phyloP scores from a whole-genome alignment of 2,113 vertebrate genomes.

The Notothenia coriiceps region DNA sequence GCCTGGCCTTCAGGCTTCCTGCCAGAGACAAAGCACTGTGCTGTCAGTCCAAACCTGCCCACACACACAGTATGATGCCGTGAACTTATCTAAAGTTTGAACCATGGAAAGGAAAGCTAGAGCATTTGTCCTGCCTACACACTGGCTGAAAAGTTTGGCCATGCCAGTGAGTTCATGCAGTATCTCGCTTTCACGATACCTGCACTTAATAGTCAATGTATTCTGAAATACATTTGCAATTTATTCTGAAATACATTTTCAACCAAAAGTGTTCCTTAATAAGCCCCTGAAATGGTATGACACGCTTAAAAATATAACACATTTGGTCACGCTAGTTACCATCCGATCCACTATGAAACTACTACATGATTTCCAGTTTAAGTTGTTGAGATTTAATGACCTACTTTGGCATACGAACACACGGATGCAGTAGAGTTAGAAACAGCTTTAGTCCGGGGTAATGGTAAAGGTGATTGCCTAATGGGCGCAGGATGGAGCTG shows the following conservation, averaged over 20 bases:
- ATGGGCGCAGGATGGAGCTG: constrained; percentile 29
- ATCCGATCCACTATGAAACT: no score
- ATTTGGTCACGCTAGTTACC: neutral
- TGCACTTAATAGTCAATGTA: neutral
- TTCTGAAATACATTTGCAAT: neutral
- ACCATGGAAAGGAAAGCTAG: constrained; percentile 45
- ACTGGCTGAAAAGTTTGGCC: constrained; percentile 47
- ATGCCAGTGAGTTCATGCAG: constrained; percentile 26
- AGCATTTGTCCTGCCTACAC: constrained; percentile 56
- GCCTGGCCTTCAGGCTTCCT: constrained; percentile 56
- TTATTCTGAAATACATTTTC: constrained; percentile 17
- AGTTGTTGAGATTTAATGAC: neutral
- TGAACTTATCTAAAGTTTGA: constrained; percentile 57
- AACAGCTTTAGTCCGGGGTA: constrained; percentile 32
- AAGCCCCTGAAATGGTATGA: neutral
- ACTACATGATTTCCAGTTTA: neutral
- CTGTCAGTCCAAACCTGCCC: constrained; percentile 65
- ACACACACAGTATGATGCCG: constrained; percentile 56
- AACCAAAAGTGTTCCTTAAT: neutral
- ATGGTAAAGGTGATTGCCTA: constrained; percentile 39
- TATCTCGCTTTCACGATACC: constrained; percentile 1
- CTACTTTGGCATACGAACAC: neutral
- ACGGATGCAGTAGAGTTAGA: neutral
- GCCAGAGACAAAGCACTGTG: constrained; percentile 62
- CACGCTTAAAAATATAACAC: neutral